Evolutionary conservation across 2,113 vertebrate genomes (phyloP).

Genomic region (Xiphorhynchus elegans): DNA sequence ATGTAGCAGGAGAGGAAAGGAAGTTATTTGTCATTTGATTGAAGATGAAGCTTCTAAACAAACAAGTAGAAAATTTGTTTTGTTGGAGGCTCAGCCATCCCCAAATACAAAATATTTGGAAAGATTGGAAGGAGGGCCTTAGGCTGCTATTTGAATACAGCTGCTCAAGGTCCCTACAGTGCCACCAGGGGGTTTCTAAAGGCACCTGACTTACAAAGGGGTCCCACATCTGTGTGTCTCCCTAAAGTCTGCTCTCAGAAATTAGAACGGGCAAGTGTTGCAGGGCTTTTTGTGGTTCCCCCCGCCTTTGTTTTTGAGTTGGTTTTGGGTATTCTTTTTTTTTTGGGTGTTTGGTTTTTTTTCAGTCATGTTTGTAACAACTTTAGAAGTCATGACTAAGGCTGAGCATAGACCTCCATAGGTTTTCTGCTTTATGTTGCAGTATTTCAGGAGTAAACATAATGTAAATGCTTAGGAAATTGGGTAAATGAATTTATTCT

Average conservation of each 20-base stretch:
- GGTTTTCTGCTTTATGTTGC: neutral
- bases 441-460: neutral
- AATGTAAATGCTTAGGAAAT: neutral
- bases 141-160: neutral
- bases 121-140: neutral
- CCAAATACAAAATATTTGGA: neutral
- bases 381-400: neutral
- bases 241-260: neutral
- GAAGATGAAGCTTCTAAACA: neutral
- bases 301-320: neutral
- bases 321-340: neutral
- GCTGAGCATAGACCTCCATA: neutral
- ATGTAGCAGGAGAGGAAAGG: neutral
- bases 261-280: neutral
- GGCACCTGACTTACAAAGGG: neutral
- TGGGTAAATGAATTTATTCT: neutral
- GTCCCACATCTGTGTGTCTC: fast-evolving
- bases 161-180: neutral
- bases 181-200: neutral
- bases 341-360: no score
- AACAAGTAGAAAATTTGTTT: neutral
- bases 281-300: neutral
- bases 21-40: neutral
- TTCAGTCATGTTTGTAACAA: neutral
- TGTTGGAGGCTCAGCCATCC: neutral